Evolutionary conservation across 2,888 invertebrate species (phyloP), one percentile per base, ranked within the genome.

Genomic region (Harpalus rufipes): DNA sequence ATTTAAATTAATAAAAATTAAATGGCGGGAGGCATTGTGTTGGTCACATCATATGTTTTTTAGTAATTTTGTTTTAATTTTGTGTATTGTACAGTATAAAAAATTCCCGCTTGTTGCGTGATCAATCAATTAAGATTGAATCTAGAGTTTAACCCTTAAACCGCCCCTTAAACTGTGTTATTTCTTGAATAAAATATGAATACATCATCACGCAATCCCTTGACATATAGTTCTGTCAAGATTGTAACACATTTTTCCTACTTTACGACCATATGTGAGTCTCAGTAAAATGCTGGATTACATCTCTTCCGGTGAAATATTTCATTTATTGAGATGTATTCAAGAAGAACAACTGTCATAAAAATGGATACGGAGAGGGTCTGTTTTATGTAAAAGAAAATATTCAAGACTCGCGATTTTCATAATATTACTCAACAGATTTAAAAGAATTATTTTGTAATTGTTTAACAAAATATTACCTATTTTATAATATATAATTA

Each of bases 141-240:
- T 51, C 44, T 2, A 12, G 12, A 51, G 44, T 51, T 51, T 51
- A 51, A 51, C 44, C 5, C 44, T 51, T 10, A 51, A 1, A 10
- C 2, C 12, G 10, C 10, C 44, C 44, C 44, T 51, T 51, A 51
- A 51, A 51, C 44, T 51, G 44, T 51, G 44, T 51, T 51, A 51
- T 51, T 51, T 51, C 44, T 51, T 51, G 44, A 51, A 51, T 51
- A 51, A 51, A 51, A 51, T 51, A 51, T 51, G 44, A 51, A 51
- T 51, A 51, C 44, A 51, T 51, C 44, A 51, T 51, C 44, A 51
- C 44, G 44, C 44, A 51, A 51, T 51, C 44, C 44, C 44, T 10
- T 8, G 44, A 5, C 44, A 0, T 51, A 51, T 10, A 51, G 44
- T 51, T 51, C 44, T 51, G 44, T 51, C 44, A 51, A 51, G 44